Base-by-base conservation (phyloP, 2,113 vertebrate species). In the Enhydra lutris region DNA sequence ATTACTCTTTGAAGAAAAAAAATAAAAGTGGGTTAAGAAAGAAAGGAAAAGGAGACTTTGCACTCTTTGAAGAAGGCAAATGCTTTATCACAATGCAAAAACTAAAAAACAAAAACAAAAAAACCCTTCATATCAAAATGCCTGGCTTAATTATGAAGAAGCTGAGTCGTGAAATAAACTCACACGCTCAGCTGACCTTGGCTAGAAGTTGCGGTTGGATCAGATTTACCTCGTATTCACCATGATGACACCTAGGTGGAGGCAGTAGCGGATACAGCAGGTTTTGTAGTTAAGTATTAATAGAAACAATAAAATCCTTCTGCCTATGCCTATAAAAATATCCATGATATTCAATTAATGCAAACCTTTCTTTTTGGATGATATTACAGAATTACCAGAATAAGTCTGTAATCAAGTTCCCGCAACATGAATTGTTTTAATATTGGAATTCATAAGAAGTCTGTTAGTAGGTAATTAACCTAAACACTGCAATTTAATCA, bases 401-500 rank as follows among this genome's bases (percentile, higher is more conserved):
- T 24, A 79, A 34, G 31, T 50, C 57, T 97, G 71, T 34, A 89
- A 67, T 73, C 88, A 87, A 93, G 88, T 61, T 47, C 23, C 57
- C 13, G 29, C 5, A 89, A 86, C 23, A 24, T 69, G 4, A 90
- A 71, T 57, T 59, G 2, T 20, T 96, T 96, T 84, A 69, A 89
- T 69, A 31, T 89, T 78, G 94, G 23, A 17, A 65, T 34, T 93
- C 74, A 52, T 0, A 21, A 80, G 82, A 45, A 97, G 31, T n/a
- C 20, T 95, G 67, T 82, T 45, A 36, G 87, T 92, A 71, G 31
- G 12, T 42, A 65, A 93, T 96, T 76, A 95, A 23, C 36, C 84
- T 20, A 94, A 95, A 52, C 69, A 85, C 0, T 84, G 52, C 29
- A 80, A 67, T 34, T 69, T 94, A 94, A 96, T 92, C 47, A 96